Conservation (phyloP, 2,797 vertebrate species). For the Perodicticus potto region DNA sequence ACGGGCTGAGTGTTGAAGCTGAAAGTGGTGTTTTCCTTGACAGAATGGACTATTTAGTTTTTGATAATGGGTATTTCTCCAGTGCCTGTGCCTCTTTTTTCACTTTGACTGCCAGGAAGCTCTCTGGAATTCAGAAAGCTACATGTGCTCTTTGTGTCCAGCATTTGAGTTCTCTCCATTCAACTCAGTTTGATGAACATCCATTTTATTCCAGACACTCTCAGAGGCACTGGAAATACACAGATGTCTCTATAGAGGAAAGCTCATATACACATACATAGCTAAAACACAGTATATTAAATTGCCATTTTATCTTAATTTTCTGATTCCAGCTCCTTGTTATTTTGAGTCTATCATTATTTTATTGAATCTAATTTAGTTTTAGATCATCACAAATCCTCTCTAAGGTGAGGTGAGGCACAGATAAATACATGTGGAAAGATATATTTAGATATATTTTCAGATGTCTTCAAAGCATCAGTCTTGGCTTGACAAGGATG, state of each 20-base stretch:
- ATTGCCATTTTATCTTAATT: background rate
- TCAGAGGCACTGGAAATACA: background rate
- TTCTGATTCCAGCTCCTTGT: background rate
- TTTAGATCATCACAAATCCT: background rate
- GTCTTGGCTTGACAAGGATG: background rate
- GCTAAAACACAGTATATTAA: background rate
- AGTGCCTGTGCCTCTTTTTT: background rate
- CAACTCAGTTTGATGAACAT: background rate
- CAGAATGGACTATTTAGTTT: background rate
- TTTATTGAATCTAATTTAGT: background rate
- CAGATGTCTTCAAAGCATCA: background rate
- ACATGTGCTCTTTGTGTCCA: too few relatives aligned
- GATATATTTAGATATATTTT: background rate
- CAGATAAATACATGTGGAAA: background rate
- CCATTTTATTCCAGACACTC: background rate
- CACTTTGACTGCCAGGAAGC: background rate
- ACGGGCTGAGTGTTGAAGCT: background rate
- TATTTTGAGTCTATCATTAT: slow-evolving; percentile 7
- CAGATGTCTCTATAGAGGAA: background rate
- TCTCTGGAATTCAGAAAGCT: background rate
- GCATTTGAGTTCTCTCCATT: background rate
- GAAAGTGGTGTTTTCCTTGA: background rate
- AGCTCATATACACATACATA: background rate
- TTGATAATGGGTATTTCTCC: background rate
- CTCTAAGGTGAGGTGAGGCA: background rate